phyloP scores from a whole-genome alignment of 2,113 vertebrate species.

The Procavia capensis region DNA sequence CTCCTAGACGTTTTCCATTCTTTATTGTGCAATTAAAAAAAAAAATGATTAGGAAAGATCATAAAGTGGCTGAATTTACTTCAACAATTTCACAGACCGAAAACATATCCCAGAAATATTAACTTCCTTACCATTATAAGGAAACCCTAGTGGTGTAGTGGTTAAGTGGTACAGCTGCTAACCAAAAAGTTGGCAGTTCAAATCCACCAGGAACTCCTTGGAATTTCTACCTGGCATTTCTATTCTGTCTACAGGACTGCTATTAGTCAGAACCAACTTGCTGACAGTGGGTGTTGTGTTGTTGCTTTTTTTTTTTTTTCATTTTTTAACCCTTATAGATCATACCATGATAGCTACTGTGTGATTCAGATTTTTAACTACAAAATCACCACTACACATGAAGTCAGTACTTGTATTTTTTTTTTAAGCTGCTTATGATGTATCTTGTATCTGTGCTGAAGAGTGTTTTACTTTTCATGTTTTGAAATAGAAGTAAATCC shows the following conservation, averaged over 20 bases:
- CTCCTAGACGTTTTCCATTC: not conserved
- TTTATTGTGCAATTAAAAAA: not conserved
- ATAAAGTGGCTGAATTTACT: not conserved
- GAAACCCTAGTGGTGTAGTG: too few species aligned
- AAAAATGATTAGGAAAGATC: not conserved
- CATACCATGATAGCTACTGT: not conserved
- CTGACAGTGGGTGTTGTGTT: too few species aligned
- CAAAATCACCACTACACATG: not conserved
- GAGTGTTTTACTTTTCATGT: not conserved
- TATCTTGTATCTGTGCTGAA: not conserved
- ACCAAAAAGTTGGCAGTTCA: too few species aligned
- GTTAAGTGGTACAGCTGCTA: too few species aligned
- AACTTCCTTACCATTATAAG: too few species aligned
- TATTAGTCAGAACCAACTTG: too few species aligned
- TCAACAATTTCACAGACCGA: not conserved
- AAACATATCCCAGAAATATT: not conserved
- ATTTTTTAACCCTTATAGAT: not conserved
- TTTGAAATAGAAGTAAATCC: not conserved
- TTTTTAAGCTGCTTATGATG: not conserved
- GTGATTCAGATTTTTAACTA: not conserved
- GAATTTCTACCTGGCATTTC: too few species aligned
- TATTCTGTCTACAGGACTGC: too few species aligned
- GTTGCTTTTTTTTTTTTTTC: too few species aligned
- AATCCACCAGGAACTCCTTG: too few species aligned
- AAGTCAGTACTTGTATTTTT: not conserved